Conservation (phyloP, 2,113 vertebrate species). For the Cervus canadensis region DNA sequence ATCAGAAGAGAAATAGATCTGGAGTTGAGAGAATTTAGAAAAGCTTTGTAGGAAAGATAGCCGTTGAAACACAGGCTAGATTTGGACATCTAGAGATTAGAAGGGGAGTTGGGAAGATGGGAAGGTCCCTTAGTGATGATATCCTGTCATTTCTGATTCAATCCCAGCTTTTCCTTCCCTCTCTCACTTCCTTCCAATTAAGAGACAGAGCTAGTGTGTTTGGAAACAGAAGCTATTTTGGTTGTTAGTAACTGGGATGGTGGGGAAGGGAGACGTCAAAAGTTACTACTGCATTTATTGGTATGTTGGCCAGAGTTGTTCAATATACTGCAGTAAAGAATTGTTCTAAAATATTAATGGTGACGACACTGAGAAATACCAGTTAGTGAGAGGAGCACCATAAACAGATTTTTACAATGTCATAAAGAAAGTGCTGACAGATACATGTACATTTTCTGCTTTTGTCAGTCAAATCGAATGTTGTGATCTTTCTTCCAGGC, state of each 20-base stretch:
- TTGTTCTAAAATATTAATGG: neutral
- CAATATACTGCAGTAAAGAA: neutral
- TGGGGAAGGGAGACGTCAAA: neutral
- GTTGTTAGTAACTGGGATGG: neutral
- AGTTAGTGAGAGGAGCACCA: neutral
- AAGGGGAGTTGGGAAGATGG: neutral
- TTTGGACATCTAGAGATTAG: neutral
- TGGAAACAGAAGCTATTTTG: neutral
- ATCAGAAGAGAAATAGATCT: neutral
- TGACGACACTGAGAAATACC: neutral
- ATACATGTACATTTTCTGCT: neutral
- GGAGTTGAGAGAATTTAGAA: neutral
- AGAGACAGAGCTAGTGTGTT: neutral
- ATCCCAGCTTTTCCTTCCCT: neutral
- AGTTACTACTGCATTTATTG: neutral
- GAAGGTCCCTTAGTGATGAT: neutral
- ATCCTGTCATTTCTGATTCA: neutral
- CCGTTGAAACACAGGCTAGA: neutral
- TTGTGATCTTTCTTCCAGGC: neutral
- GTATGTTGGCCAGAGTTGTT: neutral
- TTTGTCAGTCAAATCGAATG: neutral
- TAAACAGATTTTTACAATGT: neutral
- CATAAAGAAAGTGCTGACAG: neutral
- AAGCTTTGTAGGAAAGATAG: neutral
- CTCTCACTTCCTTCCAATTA: neutral